Base-by-base conservation (phyloP, 2,797 vertebrate species). In the Tadarida brasiliensis region DNA sequence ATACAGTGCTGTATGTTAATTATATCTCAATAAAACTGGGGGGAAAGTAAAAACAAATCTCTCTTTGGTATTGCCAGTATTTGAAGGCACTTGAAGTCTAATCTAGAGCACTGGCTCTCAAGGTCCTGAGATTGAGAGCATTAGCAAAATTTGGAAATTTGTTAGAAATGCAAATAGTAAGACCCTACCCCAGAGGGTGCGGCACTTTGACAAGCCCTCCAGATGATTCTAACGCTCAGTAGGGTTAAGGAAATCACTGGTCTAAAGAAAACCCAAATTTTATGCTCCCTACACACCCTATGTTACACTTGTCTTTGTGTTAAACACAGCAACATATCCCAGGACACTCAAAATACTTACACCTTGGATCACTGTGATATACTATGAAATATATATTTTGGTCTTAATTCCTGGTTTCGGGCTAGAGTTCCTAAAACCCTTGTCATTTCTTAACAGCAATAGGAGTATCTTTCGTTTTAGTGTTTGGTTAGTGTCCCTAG, bases 291-390 rank as follows among this genome's bases (percentile, higher is more conserved):
- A 7, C 44, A 74, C 28, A 26, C 11, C 11, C 4, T 59, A 0
- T 33, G 81, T 88, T 90, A 73, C 22, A 16, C n/a, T 56, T 95
- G 49, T 61, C 57, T 67, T 67, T 95, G 86, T 57, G 68, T 86
- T 86, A 80, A 47, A 47, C 56, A 33, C 11, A 8, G 20, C 26
- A 54, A 1, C 47, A 10, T 81, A 56, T 65, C 16, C 20, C 0
- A 0, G 68, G 49, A 33, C 57, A 9, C 63, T 85, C 73, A 35
- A 35, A n/a, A 93, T 57, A 54, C 35, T 89, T 33, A 33, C 0
- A 28, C 30, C 33, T 26, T 26, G 28, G 33, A 15, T 78, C 22
- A 24, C 28, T 33, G 22, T 59, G 57, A 26, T 57, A 74, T 47
- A 56, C 6, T 80, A 61, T 71, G 28, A 86, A 47, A 85, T 82